Evolutionary conservation across 2,888 invertebrate species (phyloP).

Genomic region (Strigamia crassipes): DNA sequence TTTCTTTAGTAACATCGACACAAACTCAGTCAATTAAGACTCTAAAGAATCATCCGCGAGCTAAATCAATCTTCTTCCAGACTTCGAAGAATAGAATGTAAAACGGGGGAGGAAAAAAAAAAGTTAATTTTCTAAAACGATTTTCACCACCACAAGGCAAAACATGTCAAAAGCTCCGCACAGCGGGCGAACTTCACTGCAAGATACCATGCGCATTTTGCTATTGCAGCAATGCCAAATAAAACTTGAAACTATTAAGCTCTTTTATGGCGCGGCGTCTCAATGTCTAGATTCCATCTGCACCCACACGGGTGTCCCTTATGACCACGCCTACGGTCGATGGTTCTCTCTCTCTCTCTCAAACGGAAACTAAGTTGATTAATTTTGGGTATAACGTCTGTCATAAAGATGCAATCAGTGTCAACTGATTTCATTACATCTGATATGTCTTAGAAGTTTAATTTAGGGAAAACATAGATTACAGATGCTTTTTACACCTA

Average conservation of each 20-base stretch:
- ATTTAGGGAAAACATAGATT: neutral
- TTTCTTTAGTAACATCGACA: slow-evolving; percentile 22
- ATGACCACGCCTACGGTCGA: slow-evolving; percentile 34
- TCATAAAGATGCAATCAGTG: slow-evolving; percentile 17
- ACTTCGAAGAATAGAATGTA: neutral
- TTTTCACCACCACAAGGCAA: slow-evolving; percentile 33
- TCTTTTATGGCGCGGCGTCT: neutral
- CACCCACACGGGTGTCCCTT: slow-evolving; percentile 32
- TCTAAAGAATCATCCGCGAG: slow-evolving; percentile 40
- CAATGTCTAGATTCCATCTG: slow-evolving; percentile 10
- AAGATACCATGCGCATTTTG: neutral
- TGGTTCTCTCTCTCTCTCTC: neutral
- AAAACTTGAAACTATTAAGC: slow-evolving; percentile 24
- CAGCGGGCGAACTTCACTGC: slow-evolving; percentile 30
- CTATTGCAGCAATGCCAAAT: neutral
- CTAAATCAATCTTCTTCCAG: slow-evolving; percentile 38
- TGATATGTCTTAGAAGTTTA: neutral
- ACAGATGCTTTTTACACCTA: neutral
- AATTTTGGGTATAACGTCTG: slow-evolving; percentile 8
- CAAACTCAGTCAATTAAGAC: slow-evolving; percentile 42
- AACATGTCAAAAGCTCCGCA: slow-evolving; percentile 40
- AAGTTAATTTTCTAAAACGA: slow-evolving; percentile 37
- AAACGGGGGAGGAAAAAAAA: neutral
- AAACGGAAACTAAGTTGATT: slow-evolving; percentile 18
- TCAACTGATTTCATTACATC: neutral